Evolutionary conservation across 1,140 invertebrate species (phyloP).

Genomic region (Asbolus verrucosus): DNA sequence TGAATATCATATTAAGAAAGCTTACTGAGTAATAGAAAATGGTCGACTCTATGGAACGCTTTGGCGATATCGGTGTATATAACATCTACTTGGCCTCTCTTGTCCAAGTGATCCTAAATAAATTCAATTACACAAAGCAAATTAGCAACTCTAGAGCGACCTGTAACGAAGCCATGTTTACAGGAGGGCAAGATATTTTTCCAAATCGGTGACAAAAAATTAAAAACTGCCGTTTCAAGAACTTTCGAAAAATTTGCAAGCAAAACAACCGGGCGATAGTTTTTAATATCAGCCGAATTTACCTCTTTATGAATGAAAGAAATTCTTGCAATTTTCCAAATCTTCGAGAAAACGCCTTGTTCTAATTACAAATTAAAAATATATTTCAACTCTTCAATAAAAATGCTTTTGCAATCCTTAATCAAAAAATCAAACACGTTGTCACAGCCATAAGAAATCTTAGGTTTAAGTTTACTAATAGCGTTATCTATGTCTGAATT

Average conservation of each 20-base stretch:
- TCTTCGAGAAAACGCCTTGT: slow-evolving; percentile 13
- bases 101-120: slow-evolving; percentile 28
- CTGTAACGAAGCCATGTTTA: slow-evolving; percentile 40
- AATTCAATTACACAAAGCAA: slow-evolving; percentile 25
- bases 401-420: neutral
- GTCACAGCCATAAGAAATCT: neutral
- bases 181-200: neutral
- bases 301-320: slow-evolving; percentile 26
- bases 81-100: slow-evolving; percentile 14
- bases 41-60: slow-evolving; percentile 29
- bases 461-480: neutral
- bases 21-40: neutral
- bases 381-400: neutral
- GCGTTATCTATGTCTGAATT: slow-evolving; percentile 5
- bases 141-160: slow-evolving; percentile 27
- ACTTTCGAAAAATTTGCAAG: slow-evolving; percentile 46
- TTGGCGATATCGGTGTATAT: slow-evolving; percentile 38
- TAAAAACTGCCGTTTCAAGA: slow-evolving; percentile 10
- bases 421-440: neutral
- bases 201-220: neutral
- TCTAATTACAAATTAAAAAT: neutral
- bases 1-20: neutral
- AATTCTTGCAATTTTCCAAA: slow-evolving; percentile 35
- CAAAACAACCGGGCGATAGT: too few species aligned
- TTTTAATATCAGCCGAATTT: too few species aligned